These are phyloP conservation scores for Caenorhabditis inopinata DNA, from an alignment of 1,140 invertebrate species.

Conservation along the genomic window DNA sequence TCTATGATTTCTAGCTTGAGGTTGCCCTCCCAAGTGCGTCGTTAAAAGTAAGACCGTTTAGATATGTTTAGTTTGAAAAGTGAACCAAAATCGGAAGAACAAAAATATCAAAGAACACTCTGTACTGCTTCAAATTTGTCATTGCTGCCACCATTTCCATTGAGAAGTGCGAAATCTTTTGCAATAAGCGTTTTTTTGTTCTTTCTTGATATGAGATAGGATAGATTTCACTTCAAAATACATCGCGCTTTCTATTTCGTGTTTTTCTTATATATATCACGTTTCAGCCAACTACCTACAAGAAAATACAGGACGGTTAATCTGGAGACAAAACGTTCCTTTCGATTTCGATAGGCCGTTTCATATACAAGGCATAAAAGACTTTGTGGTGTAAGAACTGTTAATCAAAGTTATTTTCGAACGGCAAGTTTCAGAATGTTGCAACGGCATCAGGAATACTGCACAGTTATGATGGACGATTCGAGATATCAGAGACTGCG, in stretches of 20 bases:
- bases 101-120: background rate
- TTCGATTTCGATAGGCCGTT: conserved; percentile 49
- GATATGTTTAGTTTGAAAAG: background rate
- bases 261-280: too few relatives aligned
- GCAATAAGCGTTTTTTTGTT: too few relatives aligned
- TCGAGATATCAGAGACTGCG: conserved; percentile 40
- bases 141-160: too few relatives aligned
- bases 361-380: conserved; percentile 45
- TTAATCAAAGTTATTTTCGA: background rate
- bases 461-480: conserved; percentile 48
- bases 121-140: too few relatives aligned
- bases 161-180: too few relatives aligned
- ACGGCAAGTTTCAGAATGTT: conserved; percentile 43
- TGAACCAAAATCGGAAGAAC: background rate
- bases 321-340: conserved; percentile 55
- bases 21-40: background rate
- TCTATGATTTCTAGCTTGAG: conserved; percentile 1
- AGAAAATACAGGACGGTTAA: conserved; percentile 18
- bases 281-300: conserved; percentile 46
- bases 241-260: background rate
- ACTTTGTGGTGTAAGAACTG: conserved; percentile 39
- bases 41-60: too few relatives aligned
- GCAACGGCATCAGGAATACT: conserved; percentile 47
- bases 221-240: too few relatives aligned
- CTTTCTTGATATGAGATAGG: too few relatives aligned